Percentiles rank a stretch among this genome's conserved stretches.
These are phyloP conservation scores for Myotis lucifugus DNA, from an alignment of 2,113 vertebrate genomes.

Conservation along the genomic window DNA sequence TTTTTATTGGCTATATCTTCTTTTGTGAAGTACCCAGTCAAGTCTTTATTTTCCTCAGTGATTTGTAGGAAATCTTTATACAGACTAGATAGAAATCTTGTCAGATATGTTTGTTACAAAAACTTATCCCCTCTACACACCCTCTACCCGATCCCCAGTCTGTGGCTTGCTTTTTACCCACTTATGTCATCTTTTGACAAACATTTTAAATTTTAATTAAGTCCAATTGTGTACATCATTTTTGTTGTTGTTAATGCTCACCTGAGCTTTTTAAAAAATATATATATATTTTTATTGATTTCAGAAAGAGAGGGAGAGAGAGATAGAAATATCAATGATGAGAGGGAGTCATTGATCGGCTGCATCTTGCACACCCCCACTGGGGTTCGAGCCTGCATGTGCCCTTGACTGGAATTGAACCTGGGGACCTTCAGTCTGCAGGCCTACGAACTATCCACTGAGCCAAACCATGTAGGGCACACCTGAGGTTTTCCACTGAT, in stretches of 20 bases:
- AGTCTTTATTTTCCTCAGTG: background rate
- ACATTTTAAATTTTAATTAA: slow-evolving; percentile 32
- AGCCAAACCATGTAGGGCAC: background rate
- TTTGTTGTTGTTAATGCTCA: background rate
- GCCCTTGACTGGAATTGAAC: background rate
- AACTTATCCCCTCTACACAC: background rate
- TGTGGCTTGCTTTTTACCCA: background rate
- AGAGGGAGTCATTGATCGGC: too few relatives aligned
- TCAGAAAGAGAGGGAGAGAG: too few relatives aligned
- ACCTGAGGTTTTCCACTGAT: too few relatives aligned
- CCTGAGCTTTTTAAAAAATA: background rate
- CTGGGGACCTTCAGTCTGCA: background rate
- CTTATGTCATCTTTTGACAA: background rate
- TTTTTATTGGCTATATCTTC: background rate
- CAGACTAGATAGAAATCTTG: background rate
- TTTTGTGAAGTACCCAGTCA: background rate
- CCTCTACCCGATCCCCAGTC: too few relatives aligned
- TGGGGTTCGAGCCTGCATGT: background rate
- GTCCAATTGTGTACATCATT: background rate
- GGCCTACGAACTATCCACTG: background rate
- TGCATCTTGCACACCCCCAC: too few relatives aligned
- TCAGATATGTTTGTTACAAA: background rate
- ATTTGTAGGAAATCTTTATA: background rate
- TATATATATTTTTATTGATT: too few relatives aligned
- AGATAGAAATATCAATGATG: background rate